Base-by-base conservation (phyloP, 2,113 vertebrate genomes). In the Myxocyprinus asiaticus region DNA sequence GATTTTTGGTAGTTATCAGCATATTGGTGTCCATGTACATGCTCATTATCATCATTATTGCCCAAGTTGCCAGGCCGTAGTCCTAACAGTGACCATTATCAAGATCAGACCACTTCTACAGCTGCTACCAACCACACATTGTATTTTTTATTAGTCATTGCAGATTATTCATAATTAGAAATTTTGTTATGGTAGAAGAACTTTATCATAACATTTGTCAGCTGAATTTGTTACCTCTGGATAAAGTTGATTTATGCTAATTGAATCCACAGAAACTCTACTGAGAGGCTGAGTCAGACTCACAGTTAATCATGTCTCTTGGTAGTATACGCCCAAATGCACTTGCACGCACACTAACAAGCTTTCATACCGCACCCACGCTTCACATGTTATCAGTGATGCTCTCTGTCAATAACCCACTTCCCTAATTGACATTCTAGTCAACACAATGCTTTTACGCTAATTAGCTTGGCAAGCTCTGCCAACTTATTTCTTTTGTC, bases 221-320 rank as follows among this genome's bases (percentile, higher is more conserved):
- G 22, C 22, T 33, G 22, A 33, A 33, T 33, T 33, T 33, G 22
- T 3, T 33, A 33, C 22, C 22, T 33, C 22, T 33, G 22, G 22
- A 33, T 33, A 33, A 33, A 33, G 22, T 33, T 33, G 43, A 17
- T 72, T 59, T 47, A 47, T 72, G 70, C n/a, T 72, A 75, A 75
- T 75, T 75, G 11, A 63, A 75, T 48, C 15, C 17, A 63, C 58
- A 51, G 58, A 62, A 14, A 85, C 62, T 72, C 51, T 67, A 65
- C 84, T 53, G 80, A 48, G 70, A 82, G 69, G 0, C 69, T 62
- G 85, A 82, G 87, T 84, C 76, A 74, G 67, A 88, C 84, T 83
- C 64, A 83, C 74, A 53, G 42, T 85, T 86, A 87, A 86, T 85
- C 6, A 72, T 64, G 53, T 88, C 80, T 61, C 81, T 86, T 80